Base-by-base conservation (phyloP, 2,888 invertebrate species). In the Bembecia ichneumoniformis region DNA sequence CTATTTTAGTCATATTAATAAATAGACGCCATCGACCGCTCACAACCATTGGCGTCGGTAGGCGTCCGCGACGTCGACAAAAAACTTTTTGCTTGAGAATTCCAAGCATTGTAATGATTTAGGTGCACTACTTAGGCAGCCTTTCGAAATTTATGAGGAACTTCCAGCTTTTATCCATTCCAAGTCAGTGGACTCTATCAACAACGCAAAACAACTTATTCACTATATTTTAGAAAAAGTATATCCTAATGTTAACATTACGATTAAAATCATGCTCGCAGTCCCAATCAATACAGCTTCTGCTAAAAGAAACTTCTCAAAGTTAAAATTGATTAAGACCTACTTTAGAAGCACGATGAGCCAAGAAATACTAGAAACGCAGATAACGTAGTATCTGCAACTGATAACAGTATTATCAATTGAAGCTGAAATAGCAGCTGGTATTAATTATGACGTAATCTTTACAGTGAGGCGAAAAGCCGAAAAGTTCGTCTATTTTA, bases 231-330 rank as follows among this genome's bases (percentile, higher is more conserved):
- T 43, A 13, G 43, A 43, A 43, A 43, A 43, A 11, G 14, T 43
- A 13, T 43, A 43, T 43, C 43, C 43, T 11, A 43, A 43, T 43
- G 43, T 43, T 43, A n/a, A 43, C 14, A 43, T 43, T 43, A 51
- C 48, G 15, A 49, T 50, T 43, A 10, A 47, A 51, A 54, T 54
- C 35, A 47, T 52, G 43, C 43, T 52, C 46, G 52, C 54, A 40
- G 43, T 52, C 10, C 52, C 51, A 3, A 47, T 54, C 35, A 54
- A 49, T 54, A 51, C 49, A 46, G 43, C 1, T 43, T 43, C 43
- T 14, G 43, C 43, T 1, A 13, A 43, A 1, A 43, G 14, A 14
- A 43, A 1, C 14, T 43, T 43, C 14, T 43, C 43, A 13, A 43
- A 43, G n/a, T 1, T 43, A 43, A 43, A 43, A 43, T 13, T 43